Conservation (phyloP, 1,140 invertebrate species). For the Trachelipus rathkii region DNA sequence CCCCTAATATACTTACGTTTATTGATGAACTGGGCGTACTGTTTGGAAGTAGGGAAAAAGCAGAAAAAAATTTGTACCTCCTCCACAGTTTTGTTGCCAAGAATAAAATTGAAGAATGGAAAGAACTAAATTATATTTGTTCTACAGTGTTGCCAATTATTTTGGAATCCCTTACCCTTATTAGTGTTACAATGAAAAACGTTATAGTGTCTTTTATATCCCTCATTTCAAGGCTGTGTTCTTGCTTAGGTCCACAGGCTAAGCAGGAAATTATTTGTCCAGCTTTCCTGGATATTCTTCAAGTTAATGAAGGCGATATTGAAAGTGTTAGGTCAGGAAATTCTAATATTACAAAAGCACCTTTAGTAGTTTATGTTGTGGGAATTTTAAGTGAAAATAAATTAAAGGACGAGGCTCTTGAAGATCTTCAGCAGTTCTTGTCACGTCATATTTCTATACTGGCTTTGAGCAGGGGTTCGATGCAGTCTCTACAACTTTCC, state of each 20-base stretch:
- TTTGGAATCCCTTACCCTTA: background rate
- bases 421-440: slow-evolving; percentile 54
- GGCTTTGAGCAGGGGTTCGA: slow-evolving; percentile 55
- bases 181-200: slow-evolving; percentile 16
- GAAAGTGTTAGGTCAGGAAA: slow-evolving; percentile 49
- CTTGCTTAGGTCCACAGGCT: slow-evolving; percentile 56
- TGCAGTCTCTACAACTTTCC: slow-evolving; percentile 47
- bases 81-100: slow-evolving; percentile 30
- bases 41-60: slow-evolving; percentile 18
- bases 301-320: slow-evolving; percentile 50
- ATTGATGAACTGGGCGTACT: slow-evolving; percentile 32
- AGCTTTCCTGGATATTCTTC: slow-evolving; percentile 54
- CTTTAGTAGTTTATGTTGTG: slow-evolving; percentile 58
- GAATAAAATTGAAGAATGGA: slow-evolving; percentile 33
- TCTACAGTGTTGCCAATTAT: background rate
- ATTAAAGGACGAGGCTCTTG: slow-evolving; percentile 51
- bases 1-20: background rate
- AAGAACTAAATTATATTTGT: slow-evolving; percentile 29
- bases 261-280: slow-evolving; percentile 54
- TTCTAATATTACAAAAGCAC: slow-evolving; percentile 52
- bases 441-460: slow-evolving; percentile 56
- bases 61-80: slow-evolving; percentile 1
- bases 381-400: slow-evolving; percentile 52
- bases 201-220: slow-evolving; percentile 51
- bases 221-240: slow-evolving; percentile 53